Conservation (phyloP, 2,797 vertebrate genomes). For the Halcyon chelicuti region DNA sequence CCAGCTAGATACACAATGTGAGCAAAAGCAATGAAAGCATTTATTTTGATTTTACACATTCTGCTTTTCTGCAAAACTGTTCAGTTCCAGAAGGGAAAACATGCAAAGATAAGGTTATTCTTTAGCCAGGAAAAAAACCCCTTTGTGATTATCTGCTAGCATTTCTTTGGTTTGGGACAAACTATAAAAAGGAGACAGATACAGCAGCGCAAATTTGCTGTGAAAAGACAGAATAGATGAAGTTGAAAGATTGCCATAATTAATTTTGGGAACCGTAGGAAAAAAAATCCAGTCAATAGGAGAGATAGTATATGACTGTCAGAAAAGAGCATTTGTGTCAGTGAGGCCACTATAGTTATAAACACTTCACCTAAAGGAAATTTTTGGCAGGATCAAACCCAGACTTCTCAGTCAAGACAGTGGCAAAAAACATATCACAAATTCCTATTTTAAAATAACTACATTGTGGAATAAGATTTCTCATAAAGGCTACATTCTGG, state of each 20-base stretch:
- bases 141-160: not conserved
- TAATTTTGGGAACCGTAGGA: not conserved
- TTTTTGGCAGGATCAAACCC: not conserved
- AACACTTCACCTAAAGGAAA: not conserved
- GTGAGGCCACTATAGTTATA: not conserved
- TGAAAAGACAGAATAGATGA: conserved; percentile 27
- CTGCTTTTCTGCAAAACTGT: not conserved
- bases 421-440: not conserved
- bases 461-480: not conserved
- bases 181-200: not conserved
- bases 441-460: conserved; percentile 35
- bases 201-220: not conserved
- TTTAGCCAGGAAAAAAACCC: not conserved
- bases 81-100: conserved; percentile 13
- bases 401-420: conserved; percentile 8
- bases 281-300: not conserved
- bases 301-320: not conserved
- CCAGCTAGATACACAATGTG: not conserved
- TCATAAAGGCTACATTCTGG: not conserved
- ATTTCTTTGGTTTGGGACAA: not conserved
- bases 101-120: not conserved
- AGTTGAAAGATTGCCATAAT: conserved; percentile 20
- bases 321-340: not conserved
- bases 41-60: not conserved
- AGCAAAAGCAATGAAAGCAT: not conserved